Evolutionary conservation across 1,140 invertebrate species (phyloP), one percentile per base, ranked within the genome.

Genomic region (Panagrolaimus sp.): DNA sequence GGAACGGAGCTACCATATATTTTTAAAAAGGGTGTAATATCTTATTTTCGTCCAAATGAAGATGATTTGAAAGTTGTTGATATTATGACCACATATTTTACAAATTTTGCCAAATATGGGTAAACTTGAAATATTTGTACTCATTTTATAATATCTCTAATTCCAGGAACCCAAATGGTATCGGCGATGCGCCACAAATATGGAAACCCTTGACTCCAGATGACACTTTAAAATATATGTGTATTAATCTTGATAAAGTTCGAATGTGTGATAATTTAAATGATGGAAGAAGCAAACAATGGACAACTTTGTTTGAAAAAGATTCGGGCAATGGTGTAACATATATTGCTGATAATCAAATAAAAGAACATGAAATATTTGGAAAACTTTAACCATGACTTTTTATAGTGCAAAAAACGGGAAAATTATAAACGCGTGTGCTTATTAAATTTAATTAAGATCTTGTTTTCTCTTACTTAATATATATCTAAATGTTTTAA

Each of bases 31-130:
- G 70, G 79, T 9, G 61, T 73, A 16, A 72, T 79, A 9, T 74
- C 61, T 3, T 65, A 80, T 14, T 79, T 79, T 66, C 14, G 48
- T 16, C 76, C 72, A 13, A 71, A 69, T 62, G 74, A 69, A 16
- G 63, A 73, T 16, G 78, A 79, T 53, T 44, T 65, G 45, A 61
- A 72, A n/a, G 71, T 79, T 48, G 61, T 79, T n/a, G 73, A 77
- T 16, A 46, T 61, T 8, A 73, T 82, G 57, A 72, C 80, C 1
- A 68, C 72, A 5, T 80, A 67, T 62, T 72, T 79, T n/a, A 72
- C 71, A 13, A 77, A 79, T 51, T 79, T 79, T 51, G 77, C 77
- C n/a, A 82, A 79, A 72, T 80, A 80, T 61, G 77, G 77, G 79
- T 82, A 68, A 64, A 68, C n/a, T 46, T 47, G 47, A 13, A 31